Evolutionary conservation across 2,888 invertebrate genomes (phyloP).

Genomic region (Drosophila infuscata): DNA sequence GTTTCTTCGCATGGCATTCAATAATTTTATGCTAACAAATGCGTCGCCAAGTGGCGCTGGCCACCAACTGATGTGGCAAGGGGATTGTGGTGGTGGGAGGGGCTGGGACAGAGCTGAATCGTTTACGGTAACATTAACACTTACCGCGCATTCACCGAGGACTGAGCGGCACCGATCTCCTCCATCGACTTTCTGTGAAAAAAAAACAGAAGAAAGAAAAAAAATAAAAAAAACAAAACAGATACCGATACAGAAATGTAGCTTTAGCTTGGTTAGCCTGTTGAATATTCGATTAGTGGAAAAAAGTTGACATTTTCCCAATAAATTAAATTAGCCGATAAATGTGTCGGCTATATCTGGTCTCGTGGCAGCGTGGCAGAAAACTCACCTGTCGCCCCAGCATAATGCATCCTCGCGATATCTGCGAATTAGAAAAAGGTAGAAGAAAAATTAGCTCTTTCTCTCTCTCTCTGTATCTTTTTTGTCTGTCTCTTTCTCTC

Average conservation of each 20-base stretch:
- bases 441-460: not conserved
- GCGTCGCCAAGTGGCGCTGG: slow-evolving; percentile 79
- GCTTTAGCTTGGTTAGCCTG: slow-evolving; percentile 52
- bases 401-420: slow-evolving; percentile 95
- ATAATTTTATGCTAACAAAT: slow-evolving; percentile 85
- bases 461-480: not conserved
- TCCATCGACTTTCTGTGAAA: slow-evolving; percentile 94
- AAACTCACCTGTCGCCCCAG: slow-evolving; percentile 94
- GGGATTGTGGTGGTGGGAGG: slow-evolving; percentile 11
- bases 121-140: slow-evolving; percentile 86
- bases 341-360: slow-evolving; percentile 78
- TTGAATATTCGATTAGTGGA: slow-evolving; percentile 76
- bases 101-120: slow-evolving; percentile 47
- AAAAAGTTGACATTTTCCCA: slow-evolving; percentile 82
- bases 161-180: slow-evolving; percentile 91
- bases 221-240: slow-evolving; percentile 18
- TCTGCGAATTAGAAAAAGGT: slow-evolving; percentile 88
- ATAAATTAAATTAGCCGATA: slow-evolving; percentile 84
- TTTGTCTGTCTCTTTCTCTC: slow-evolving; percentile 7
- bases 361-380: slow-evolving; percentile 61
- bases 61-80: slow-evolving; percentile 1
- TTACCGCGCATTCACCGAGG: slow-evolving; percentile 95
- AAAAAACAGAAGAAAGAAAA: slow-evolving; percentile 85
- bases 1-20: slow-evolving; percentile 75
- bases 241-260: slow-evolving; percentile 34